A percentile compares a stretch with the other conserved stretches of the same genome.
phyloP scores from a whole-genome alignment of 1,140 invertebrate genomes.

The Zaprionus ghesquierei region DNA sequence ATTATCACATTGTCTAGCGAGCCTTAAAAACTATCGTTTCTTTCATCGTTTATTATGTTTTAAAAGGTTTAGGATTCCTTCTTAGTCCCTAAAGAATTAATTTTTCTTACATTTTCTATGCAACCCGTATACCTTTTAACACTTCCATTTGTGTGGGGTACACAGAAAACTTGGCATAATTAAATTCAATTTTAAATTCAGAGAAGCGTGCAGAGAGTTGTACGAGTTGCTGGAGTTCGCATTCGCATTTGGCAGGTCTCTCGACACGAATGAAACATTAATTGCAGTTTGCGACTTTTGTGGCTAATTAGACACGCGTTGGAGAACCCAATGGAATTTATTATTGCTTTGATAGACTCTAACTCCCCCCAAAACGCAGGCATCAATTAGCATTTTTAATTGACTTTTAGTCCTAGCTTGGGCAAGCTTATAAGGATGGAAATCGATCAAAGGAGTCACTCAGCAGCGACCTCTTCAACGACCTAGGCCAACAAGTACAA shows the following conservation, averaged over 20 bases:
- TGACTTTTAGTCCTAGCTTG: conserved; percentile 22
- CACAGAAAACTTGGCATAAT: neutral
- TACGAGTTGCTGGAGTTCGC: neutral
- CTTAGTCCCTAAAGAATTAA: too few relatives aligned
- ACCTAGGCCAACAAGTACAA: neutral
- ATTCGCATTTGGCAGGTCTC: conserved; percentile 10
- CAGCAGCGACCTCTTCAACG: neutral
- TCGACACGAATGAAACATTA: conserved; percentile 30
- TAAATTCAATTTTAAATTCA: conserved; percentile 24
- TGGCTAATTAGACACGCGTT: conserved; percentile 26
- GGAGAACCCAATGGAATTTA: conserved; percentile 1
- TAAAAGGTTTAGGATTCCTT: too few relatives aligned
- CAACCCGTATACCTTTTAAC: neutral
- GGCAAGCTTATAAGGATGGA: conserved; percentile 20
- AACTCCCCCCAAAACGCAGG: conserved; percentile 10
- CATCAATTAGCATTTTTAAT: conserved; percentile 77
- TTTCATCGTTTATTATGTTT: too few relatives aligned
- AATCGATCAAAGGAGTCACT: conserved; percentile 39
- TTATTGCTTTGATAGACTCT: conserved; percentile 21
- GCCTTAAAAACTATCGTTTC: too few relatives aligned
- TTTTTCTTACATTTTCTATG: too few relatives aligned
- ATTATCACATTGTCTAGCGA: too few relatives aligned
- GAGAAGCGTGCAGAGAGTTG: neutral
- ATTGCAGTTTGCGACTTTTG: conserved; percentile 39
- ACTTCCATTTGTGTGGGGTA: neutral